A percentile compares a stretch with the other conserved stretches of the same genome.
These are phyloP conservation scores for Anhinga anhinga DNA, from an alignment of 2,113 vertebrate species.

Conservation along the genomic window DNA sequence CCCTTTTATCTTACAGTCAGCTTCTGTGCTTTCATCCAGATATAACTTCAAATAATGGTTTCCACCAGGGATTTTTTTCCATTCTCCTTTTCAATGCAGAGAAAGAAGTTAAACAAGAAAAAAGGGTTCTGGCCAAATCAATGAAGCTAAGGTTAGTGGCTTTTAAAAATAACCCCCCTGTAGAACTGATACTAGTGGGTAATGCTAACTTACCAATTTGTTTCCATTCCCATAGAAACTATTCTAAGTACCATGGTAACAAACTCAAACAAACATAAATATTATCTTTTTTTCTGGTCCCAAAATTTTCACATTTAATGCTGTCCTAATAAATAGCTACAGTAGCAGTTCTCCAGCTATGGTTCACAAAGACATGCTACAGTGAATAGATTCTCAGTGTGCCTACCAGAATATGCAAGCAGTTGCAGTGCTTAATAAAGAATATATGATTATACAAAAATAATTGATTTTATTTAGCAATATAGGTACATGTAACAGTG, in stretches of 20 bases:
- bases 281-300: not conserved
- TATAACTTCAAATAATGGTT: constrained; percentile 10
- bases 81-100: not conserved
- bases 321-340: not conserved
- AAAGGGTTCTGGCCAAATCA: constrained; percentile 1
- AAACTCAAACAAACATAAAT: constrained; percentile 40
- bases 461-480: constrained; percentile 8
- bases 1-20: not conserved
- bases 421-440: not conserved
- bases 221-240: constrained; percentile 43
- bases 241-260: constrained; percentile 18
- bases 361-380: not conserved
- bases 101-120: not conserved
- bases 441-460: not conserved
- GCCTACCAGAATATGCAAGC: not conserved
- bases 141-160: not conserved
- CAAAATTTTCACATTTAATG: not conserved
- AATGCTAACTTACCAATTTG: not conserved
- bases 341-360: not conserved
- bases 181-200: not conserved
- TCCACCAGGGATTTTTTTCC: not conserved
- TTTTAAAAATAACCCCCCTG: not conserved
- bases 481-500: not conserved
- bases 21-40: constrained; percentile 8
- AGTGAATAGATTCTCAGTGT: not conserved